Base-by-base conservation (phyloP, 2,888 invertebrate genomes). In the Cataglyphis altisquamis region DNA sequence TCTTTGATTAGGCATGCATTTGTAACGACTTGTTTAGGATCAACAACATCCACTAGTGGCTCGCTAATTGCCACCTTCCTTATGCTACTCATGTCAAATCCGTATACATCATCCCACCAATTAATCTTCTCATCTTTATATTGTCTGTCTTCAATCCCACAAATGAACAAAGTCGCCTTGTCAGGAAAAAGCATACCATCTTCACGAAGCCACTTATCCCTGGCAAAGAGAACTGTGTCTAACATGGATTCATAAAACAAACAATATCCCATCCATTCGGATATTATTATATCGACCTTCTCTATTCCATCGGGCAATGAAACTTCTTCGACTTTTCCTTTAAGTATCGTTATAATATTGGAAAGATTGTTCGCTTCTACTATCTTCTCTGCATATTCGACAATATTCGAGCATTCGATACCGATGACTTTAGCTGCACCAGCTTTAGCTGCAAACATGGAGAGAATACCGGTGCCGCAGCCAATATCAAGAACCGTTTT, bases 91-190 rank as follows among this genome's bases (percentile, higher is more conserved):
- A 99, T 99, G 95, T 99, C 98, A 94, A 99, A 99, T 72, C 99
- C 99, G 93, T 99, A 99, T 1, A 99, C 99, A 95, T 98, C 98
- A 93, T 99, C 99, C 99, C 99, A 99, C 99, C 99, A 99, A 95
- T 99, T 99, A 91, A 99, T 99, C 95, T 99, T 99, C 95, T 99
- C 99, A 94, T 99, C 99, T 95, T 99, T 99, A 95, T 99, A 99
- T 95, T 99, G 99, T 29, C 99, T 96, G 95, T 99, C 99, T 95
- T 98, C 98, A 84, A 98, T 98, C 32, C 98, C 98, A 86, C 98
- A 98, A 80, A 99, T 97, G 95, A 98, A 99, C 62, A 99, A 95
- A 1, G 98, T 98, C 88, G 99, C 99, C 93, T 96, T 97, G 94
- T 97, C 98, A 0, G 99, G 99, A 95, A 99, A 99, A 91, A 99